Percentiles rank a stretch among this genome's conserved stretches.
Evolutionary conservation across 2,113 vertebrate species (phyloP).

Genomic region (Pelecanoides urinatrix): DNA sequence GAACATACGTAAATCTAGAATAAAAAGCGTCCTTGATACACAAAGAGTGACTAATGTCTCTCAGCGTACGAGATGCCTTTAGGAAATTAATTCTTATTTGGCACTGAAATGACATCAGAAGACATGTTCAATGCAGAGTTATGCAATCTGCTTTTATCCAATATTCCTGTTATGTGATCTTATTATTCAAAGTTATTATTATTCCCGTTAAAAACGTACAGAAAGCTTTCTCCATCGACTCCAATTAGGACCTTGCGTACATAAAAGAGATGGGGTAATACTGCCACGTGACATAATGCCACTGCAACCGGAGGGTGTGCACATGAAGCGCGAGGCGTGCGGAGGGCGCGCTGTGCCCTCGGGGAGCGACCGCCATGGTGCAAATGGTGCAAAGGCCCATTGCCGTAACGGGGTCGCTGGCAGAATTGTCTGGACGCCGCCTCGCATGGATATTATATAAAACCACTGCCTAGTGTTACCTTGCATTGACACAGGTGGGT

Average conservation of each 20-base stretch:
- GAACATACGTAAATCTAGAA: neutral
- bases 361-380: rapidly evolving
- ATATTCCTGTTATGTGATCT: neutral
- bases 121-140: neutral
- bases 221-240: neutral
- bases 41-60: conserved; percentile 7
- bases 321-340: neutral
- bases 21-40: neutral
- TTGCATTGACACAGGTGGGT: neutral
- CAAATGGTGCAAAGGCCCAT: neutral
- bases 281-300: neutral
- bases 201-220: neutral
- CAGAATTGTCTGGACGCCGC: neutral
- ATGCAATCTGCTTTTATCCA: neutral
- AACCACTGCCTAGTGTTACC: neutral
- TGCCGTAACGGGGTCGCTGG: rapidly evolving
- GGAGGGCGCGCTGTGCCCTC: rapidly evolving
- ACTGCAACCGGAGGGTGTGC: neutral
- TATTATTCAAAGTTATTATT: neutral
- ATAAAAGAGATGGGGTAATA: neutral
- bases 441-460: neutral
- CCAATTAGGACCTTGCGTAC: neutral
- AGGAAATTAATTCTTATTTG: conserved; percentile 46
- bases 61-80: neutral
- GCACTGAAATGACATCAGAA: neutral